A percentile compares a stretch with the other conserved stretches of the same genome.
These are phyloP conservation scores for Drosophila nr. fundita DNA, from an alignment of 2,888 invertebrate species.

Conservation along the genomic window DNA sequence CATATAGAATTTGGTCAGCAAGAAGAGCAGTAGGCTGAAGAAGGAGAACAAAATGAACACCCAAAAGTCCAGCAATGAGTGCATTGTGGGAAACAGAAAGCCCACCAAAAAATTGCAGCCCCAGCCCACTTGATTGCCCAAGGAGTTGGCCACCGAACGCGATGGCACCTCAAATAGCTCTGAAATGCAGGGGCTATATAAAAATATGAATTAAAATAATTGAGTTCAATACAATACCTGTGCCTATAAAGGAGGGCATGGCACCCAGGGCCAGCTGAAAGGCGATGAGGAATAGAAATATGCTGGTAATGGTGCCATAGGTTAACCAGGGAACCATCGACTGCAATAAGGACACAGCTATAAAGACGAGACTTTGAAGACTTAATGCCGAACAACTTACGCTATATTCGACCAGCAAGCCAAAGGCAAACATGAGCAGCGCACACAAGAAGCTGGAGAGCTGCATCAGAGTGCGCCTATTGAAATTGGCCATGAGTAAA, in stretches of 20 bases:
- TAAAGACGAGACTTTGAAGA: background rate
- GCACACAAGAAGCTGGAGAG: conserved; percentile 45
- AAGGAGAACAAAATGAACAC: conserved; percentile 52
- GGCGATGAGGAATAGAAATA: conserved; percentile 49
- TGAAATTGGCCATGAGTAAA: conserved; percentile 53
- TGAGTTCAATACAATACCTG: conserved; percentile 29
- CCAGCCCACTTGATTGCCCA: conserved; percentile 61
- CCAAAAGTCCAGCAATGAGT: conserved; percentile 40
- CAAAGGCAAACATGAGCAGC: conserved; percentile 50
- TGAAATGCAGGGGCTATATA: conserved; percentile 50
- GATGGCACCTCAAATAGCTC: conserved; percentile 61
- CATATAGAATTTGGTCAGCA: conserved; percentile 48
- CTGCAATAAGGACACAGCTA: conserved; percentile 13
- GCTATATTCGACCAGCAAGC: conserved; percentile 31
- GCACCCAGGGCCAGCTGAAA: conserved; percentile 57
- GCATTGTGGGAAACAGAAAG: conserved; percentile 56
- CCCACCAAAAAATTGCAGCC: conserved; percentile 56
- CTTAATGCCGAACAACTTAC: conserved; percentile 22
- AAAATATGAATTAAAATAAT: background rate
- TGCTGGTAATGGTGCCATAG: conserved; percentile 39
- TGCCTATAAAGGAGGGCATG: conserved; percentile 59
- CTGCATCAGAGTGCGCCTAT: conserved; percentile 60
- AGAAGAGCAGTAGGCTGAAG: conserved; percentile 42
- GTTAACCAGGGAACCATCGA: conserved; percentile 38
- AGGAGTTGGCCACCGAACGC: conserved; percentile 54